Evolutionary conservation across 2,113 vertebrate species (phyloP).

Genomic region (Gambusia holbrooki): DNA sequence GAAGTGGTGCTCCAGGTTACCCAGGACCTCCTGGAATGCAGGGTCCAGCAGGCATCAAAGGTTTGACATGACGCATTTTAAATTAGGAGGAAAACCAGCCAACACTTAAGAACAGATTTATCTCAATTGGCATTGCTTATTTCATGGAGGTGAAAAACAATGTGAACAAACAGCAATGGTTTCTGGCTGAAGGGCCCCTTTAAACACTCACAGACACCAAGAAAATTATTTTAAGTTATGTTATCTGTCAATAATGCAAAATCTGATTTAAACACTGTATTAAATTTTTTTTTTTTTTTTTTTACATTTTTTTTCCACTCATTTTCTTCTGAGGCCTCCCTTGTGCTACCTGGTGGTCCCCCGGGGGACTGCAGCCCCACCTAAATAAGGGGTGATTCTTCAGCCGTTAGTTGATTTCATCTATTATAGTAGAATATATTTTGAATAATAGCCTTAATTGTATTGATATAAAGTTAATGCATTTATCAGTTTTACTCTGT

Average conservation of each 20-base stretch:
- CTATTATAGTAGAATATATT: not conserved
- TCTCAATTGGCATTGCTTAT: not conserved
- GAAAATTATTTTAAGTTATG: no score
- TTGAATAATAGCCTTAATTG: not conserved
- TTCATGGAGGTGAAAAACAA: not conserved
- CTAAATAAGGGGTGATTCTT: no score
- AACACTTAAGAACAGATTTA: not conserved
- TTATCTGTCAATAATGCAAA: no score
- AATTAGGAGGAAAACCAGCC: not conserved
- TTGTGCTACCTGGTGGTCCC: no score
- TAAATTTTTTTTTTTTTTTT: no score
- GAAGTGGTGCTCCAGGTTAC: constrained; percentile 76
- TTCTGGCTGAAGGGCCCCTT: no score
- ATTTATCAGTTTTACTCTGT: no score
- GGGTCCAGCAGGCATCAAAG: constrained; percentile 78
- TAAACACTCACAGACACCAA: no score
- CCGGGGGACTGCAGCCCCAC: no score
- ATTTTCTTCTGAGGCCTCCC: no score
- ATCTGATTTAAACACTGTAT: no score
- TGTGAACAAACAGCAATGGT: not conserved
- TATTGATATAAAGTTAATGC: not conserved
- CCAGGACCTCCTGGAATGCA: constrained; percentile 77
- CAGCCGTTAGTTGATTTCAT: not conserved
- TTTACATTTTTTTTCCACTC: no score
- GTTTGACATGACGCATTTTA: constrained; percentile 54